A percentile compares a stretch with the other conserved stretches of the same genome.
These are phyloP conservation scores for Falco naumanni DNA, from an alignment of 2,797 vertebrate genomes.

Conservation along the genomic window DNA sequence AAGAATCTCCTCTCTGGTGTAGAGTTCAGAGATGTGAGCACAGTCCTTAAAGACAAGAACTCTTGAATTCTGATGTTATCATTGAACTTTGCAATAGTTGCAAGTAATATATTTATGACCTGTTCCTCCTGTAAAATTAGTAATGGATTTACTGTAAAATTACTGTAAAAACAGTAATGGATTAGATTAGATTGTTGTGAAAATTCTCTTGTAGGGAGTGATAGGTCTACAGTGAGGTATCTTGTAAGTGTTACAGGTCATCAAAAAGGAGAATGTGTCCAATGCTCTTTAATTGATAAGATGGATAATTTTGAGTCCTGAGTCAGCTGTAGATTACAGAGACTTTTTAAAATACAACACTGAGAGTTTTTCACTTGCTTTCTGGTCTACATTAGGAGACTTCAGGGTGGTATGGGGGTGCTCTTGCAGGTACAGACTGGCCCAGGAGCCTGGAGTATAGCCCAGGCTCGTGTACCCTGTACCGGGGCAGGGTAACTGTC, in stretches of 20 bases:
- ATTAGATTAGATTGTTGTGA: neutral
- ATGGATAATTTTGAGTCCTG: neutral
- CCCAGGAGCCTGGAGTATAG: neutral
- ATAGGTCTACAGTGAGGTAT: neutral
- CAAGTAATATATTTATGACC: neutral
- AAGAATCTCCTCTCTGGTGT: neutral
- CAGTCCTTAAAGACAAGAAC: neutral
- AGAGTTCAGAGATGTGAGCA: neutral
- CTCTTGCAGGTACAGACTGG: neutral
- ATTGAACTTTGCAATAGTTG: neutral
- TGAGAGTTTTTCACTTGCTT: neutral
- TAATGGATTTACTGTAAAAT: no score
- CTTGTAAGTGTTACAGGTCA: accelerated
- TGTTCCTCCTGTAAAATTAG: neutral
- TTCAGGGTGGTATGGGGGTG: neutral
- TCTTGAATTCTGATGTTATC: neutral
- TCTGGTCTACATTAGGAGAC: neutral
- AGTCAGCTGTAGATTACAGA: neutral
- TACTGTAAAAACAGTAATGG: neutral
- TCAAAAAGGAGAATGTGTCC: neutral
- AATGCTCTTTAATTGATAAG: neutral
- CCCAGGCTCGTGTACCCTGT: neutral
- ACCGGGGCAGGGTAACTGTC: neutral
- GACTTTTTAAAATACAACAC: neutral
- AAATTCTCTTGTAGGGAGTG: neutral